Base-by-base conservation (phyloP, 2,888 invertebrate species). In the Apotomis capreana region DNA sequence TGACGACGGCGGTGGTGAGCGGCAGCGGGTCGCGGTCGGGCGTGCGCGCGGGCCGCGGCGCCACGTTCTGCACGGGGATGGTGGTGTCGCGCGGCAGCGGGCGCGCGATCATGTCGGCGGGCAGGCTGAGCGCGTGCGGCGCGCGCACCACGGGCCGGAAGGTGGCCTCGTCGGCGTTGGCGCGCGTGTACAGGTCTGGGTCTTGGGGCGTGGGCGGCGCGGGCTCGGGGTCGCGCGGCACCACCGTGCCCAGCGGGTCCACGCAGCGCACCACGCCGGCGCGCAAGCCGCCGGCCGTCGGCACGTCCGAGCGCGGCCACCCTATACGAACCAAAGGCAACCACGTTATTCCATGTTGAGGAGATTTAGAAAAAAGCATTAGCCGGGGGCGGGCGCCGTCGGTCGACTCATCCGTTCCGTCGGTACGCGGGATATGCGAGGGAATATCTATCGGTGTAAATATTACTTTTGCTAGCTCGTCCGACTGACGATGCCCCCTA, bases 301-400 rank as follows among this genome's bases (percentile, higher is more conserved):
- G 86, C 89, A 68, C 68, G 72, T 71, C 80, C 80, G 77, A 81
- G 70, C 78, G 76, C 76, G 76, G 90, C 92, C 92, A 94, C 95
- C 95, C 96, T 96, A 95, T 95, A 95, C 95, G 87, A 96, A 96
- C 97, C 96, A 96, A 96, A 96, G 96, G 96, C 96, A 95, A 95
- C 95, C 91, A 86, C 60, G 70, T 86, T 87, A 89, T 87, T 81
- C 73, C 73, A 68, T 59, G 70, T 76, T 76, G 81, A 76, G 79
- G 80, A 81, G 81, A 81, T 78, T 82, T 80, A 79, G 81, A 84
- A 82, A 80, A 80, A 83, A 83, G 84, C 81, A 80, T 83, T 58
- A 10, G 75, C 77, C 63, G 65, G 63, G 67, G 68, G 62, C 67
- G 74, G 58, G 61, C 68, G 59, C 72, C 75, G 74, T 74, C 77